Conservation (phyloP, 2,113 vertebrate species). For the Gopherus evgoodei region DNA sequence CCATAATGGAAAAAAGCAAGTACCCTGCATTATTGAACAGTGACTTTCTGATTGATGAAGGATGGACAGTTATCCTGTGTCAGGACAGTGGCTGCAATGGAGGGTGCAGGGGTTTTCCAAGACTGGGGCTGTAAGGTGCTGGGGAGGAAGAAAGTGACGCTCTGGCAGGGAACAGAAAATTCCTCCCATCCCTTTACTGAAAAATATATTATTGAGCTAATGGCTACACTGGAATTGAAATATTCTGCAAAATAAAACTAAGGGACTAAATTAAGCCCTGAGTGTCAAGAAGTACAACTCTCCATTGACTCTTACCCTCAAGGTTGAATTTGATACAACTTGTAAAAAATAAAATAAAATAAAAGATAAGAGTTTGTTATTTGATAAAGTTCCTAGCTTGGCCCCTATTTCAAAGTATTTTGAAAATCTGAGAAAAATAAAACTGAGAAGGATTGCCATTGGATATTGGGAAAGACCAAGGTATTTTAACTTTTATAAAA, state of each 20-base stretch:
- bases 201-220: background rate
- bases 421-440: background rate
- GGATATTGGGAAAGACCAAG: background rate
- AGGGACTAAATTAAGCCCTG: background rate
- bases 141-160: background rate
- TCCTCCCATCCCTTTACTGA: background rate
- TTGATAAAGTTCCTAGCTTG: too few species aligned
- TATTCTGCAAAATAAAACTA: background rate
- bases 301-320: background rate
- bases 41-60: background rate
- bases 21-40: constrained; percentile 28
- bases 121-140: background rate
- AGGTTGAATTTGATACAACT: background rate
- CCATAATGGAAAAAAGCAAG: background rate
- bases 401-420: background rate
- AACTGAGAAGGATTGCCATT: background rate
- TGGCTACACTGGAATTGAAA: background rate
- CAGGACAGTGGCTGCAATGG: background rate
- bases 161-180: background rate
- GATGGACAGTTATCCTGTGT: background rate
- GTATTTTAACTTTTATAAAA: background rate
- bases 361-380: background rate
- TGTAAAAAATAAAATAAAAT: background rate
- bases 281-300: background rate
- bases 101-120: background rate